Base-by-base conservation (phyloP, 2,113 vertebrate species). In the Arizona elegans region DNA sequence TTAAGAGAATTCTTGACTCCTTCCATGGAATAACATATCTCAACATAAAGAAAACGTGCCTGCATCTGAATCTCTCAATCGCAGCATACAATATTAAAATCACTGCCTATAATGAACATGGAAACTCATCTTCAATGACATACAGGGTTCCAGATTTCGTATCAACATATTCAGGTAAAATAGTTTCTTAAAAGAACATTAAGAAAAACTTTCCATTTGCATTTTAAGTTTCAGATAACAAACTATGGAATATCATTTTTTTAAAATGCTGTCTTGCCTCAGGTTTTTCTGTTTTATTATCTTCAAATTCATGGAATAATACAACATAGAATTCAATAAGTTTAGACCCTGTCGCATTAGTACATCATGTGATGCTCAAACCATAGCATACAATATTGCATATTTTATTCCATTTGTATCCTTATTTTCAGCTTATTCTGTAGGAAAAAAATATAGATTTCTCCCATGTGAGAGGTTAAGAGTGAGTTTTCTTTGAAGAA, bases 61-160 rank as follows among this genome's bases (percentile, higher is more conserved):
- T 97, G 81, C 55, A 92, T 91, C 87, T 97, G 86, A 95, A 96
- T 93, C 11, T 97, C 88, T 97, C 96, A 17, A 91, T 96, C 96
- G 95, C 96, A 93, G 75, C 92, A 58, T 93, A 96, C 0, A 94
- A 50, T 88, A 29, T 97, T 38, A 91, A 65, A 91, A 96, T 97
- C 93, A 96, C 96, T 2, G 93, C 96, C 26, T 96, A 96, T 87
- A 97, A 97, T 26, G 53, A 95, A 92, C 96, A 93, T 65, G 96
- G 97, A 96, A 92, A 95, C 85, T 97, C 97, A 56, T 95, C 96
- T 93, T 92, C 3, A 92, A 88, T 94, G 15, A 15, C 29, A 55
- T 97, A 95, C 10, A 1, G 90, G 33, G 59, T 96, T n/a, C 96
- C 96, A 90, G 94, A 95, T 23, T 29, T 55, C 70, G 58, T 88